Conservation (phyloP, 2,113 vertebrate genomes). For the Strix uralensis region DNA sequence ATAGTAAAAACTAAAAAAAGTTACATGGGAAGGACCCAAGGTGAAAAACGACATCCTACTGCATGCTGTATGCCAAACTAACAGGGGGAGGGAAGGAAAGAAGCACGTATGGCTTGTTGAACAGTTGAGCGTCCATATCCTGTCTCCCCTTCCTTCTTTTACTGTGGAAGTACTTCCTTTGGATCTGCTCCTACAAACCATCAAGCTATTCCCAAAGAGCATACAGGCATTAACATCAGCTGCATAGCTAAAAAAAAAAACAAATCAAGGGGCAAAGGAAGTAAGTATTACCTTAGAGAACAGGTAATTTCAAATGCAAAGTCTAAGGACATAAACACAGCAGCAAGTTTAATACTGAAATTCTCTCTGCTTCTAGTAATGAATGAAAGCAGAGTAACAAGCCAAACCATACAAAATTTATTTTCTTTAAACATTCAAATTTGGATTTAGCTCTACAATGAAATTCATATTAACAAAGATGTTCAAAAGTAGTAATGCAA, state of each 20-base stretch:
- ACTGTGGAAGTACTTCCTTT: conserved; percentile 32
- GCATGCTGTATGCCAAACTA: neutral
- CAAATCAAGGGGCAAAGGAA: neutral
- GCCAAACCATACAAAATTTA: neutral
- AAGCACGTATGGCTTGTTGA: neutral
- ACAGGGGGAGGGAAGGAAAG: neutral
- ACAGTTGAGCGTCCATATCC: conserved; percentile 31
- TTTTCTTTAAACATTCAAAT: neutral
- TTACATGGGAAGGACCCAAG: neutral
- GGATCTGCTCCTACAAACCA: neutral
- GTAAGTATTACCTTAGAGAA: neutral
- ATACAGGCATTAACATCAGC: neutral
- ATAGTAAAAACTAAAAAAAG: conserved; percentile 11
- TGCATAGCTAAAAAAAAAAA: neutral
- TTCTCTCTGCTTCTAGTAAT: neutral
- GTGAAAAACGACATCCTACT: conserved; percentile 33
- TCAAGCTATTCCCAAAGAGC: neutral
- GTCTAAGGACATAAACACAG: neutral
- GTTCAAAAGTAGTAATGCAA: neutral
- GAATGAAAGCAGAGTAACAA: neutral
- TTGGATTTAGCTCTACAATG: neutral
- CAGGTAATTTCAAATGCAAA: neutral
- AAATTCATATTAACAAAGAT: neutral
- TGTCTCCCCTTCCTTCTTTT: conserved; percentile 39
- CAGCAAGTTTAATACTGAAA: neutral